Percentiles rank a stretch among this genome's conserved stretches.
These are phyloP conservation scores for Nomada lathburiana DNA, from an alignment of 2,888 invertebrate genomes.

Conservation along the genomic window DNA sequence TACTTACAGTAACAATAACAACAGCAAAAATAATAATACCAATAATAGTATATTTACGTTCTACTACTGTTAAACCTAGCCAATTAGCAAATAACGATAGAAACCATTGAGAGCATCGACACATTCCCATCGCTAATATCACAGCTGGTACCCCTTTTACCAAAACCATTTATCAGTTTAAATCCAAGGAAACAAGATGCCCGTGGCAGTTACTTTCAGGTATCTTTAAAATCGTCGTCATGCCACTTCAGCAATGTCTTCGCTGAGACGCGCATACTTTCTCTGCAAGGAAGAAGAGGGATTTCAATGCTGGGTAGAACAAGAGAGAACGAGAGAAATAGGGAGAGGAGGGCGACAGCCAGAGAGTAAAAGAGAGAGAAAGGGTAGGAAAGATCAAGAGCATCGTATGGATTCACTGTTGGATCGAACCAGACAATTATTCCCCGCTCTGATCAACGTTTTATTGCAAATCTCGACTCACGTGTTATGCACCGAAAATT, in stretches of 20 bases:
- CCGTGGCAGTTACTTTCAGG: background rate
- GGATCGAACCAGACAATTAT: slow-evolving; percentile 32
- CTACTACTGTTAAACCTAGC: background rate
- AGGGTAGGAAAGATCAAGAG: slow-evolving; percentile 61
- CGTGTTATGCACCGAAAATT: slow-evolving; percentile 22
- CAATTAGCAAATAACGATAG: background rate
- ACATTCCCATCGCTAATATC: too few relatives aligned
- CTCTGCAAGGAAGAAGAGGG: slow-evolving; percentile 63
- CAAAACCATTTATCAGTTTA: too few relatives aligned
- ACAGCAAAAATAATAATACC: background rate
- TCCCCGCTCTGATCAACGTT: slow-evolving; percentile 20
- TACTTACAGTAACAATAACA: background rate
- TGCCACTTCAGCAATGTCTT: slow-evolving; percentile 65
- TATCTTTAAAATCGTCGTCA: slow-evolving; percentile 63
- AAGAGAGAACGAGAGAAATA: slow-evolving; percentile 8
- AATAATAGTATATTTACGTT: background rate
- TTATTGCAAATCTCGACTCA: slow-evolving; percentile 10
- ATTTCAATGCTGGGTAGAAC: slow-evolving; percentile 10
- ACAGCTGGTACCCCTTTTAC: too few relatives aligned
- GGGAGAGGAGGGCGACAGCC: slow-evolving; percentile 35
- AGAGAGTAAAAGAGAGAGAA: slow-evolving; percentile 30
- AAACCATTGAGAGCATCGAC: too few relatives aligned
- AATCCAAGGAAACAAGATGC: background rate
- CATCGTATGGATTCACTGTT: slow-evolving; percentile 46
- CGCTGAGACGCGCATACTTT: slow-evolving; percentile 70